These are phyloP conservation scores for Atta colombica DNA, from an alignment of 1,140 invertebrate species.

Conservation along the genomic window DNA sequence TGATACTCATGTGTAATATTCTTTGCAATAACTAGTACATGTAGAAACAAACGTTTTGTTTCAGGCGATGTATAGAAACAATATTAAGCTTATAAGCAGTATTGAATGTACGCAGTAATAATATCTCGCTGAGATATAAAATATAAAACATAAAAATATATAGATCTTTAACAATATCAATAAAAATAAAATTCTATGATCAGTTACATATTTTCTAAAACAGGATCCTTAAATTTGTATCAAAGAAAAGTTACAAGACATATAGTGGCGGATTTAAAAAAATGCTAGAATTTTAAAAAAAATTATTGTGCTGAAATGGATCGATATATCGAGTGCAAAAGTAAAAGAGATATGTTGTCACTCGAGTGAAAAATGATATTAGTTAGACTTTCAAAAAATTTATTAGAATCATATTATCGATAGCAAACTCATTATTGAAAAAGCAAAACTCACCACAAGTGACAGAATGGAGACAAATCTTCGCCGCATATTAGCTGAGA, in stretches of 20 bases:
- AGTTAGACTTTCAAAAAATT: neutral
- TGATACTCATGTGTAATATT: too few relatives aligned
- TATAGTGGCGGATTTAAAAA: neutral
- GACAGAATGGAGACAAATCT: conserved; percentile 25
- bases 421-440: neutral
- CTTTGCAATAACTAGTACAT: too few relatives aligned
- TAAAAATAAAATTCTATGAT: neutral
- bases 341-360: neutral
- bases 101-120: neutral
- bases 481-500: neutral
- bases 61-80: too few relatives aligned
- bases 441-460: conserved; percentile 50
- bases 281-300: neutral
- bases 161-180: neutral
- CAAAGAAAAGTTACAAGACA: neutral
- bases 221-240: neutral
- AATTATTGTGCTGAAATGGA: neutral
- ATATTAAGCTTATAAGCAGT: neutral
- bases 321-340: neutral
- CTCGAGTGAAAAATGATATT: neutral
- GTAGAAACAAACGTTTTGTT: too few relatives aligned
- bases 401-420: neutral
- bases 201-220: neutral
- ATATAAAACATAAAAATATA: neutral
- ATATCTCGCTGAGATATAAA: neutral